These are phyloP conservation scores for Physeter macrocephalus DNA, from an alignment of 2,113 vertebrate genomes.

Conservation along the genomic window DNA sequence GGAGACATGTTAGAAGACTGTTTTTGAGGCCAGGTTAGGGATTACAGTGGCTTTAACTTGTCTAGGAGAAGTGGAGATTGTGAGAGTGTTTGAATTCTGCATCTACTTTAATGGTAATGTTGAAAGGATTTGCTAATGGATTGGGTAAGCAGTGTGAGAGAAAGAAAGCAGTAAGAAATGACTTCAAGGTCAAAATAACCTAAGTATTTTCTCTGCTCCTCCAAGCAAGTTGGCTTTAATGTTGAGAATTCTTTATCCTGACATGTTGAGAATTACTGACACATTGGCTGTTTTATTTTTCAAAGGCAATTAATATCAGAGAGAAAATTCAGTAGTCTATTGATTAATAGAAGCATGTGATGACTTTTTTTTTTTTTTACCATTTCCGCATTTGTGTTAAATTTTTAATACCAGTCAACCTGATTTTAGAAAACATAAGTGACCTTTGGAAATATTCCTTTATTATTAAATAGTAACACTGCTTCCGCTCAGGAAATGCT, in stretches of 20 bases:
- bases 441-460: not conserved
- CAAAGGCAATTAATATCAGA: not conserved
- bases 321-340: not conserved
- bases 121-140: not conserved
- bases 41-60: not conserved
- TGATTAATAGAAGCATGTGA: not conserved
- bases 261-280: not conserved
- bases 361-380: not conserved
- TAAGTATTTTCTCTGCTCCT: not conserved
- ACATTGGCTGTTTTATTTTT: not conserved
- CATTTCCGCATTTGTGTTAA: not conserved
- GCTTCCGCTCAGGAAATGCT: not conserved
- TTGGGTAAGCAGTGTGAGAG: not conserved
- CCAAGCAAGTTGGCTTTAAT: not conserved
- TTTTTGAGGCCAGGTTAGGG: not conserved
- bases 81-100: not conserved
- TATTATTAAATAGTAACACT: not conserved
- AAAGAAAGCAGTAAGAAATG: not conserved
- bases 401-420: not conserved
- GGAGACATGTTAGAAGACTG: not conserved
- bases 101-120: not conserved
- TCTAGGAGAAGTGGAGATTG: not conserved
- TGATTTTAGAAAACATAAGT: not conserved
- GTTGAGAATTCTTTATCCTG: not conserved
- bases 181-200: not conserved